Evolutionary conservation across 2,888 invertebrate species (phyloP), one percentile per base, ranked within the genome.

Genomic region (Cryptocephalus moraei): DNA sequence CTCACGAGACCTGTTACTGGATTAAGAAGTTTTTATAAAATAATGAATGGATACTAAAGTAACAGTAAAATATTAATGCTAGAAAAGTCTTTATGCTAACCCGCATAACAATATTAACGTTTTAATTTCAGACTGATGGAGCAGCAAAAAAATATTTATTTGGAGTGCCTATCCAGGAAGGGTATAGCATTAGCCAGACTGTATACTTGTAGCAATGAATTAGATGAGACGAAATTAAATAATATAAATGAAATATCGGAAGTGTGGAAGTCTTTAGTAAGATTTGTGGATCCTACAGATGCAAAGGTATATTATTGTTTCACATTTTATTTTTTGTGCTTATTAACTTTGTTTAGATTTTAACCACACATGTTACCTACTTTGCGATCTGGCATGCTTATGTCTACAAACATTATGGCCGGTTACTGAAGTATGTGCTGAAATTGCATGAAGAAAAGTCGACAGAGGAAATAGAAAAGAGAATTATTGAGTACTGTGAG

Each of bases 351-450:
- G 48, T 56, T 39, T 43, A 60, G 60, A 55, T 58, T 22, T 49
- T 62, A 33, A 58, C 65, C 9, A 53, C 59, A 31, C 62, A 64
- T 40, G 81, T 82, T 41, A 75, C 86, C 41, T 80, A 83, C 62
- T 87, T 94, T 65, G 82, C 83, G 10, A 71, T 88, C 38, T 89
- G 89, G 83, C 90, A 95, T 66, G 86, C 89, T 40, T 79, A 84
- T 61, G 77, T 82, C 1, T 76, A 86, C 61, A 75, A 79, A 51
- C 89, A 92, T 46, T 87, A 84, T 72, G 95, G 91, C 0, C 81
- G 90, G 51, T 84, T 86, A 53, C 69, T 87, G 53, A 91, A 90
- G 67, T 76, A 86, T 52, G 72, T 92, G 14, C 66, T 73, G 51
- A 86, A 86, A 69, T 75, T 86, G 52, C 79, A 80, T 51, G 96